Base-by-base conservation (phyloP, 2,113 vertebrate genomes). In the Astur gentilis region DNA sequence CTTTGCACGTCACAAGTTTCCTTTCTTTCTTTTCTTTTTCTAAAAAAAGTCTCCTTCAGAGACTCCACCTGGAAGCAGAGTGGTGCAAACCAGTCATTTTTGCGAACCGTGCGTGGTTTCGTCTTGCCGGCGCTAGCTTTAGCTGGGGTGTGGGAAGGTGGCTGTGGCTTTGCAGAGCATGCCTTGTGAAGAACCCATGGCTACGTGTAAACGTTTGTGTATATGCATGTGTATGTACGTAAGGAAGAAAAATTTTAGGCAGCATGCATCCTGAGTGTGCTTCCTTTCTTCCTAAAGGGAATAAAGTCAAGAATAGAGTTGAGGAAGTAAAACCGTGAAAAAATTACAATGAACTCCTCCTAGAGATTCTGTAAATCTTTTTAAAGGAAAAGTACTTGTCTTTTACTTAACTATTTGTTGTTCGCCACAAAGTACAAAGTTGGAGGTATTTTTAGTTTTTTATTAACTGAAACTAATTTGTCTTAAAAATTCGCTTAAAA, bases 161-260 rank as follows among this genome's bases (percentile, higher is more conserved):
- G 13, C n/a, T 0, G 2, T 2, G 8, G 38, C 38, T 79, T 32
- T 67, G 29, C n/a, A 11, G n/a, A 44, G 25, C 26, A 6, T 1
- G 2, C 7, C 55, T 44, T 12, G 13, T 6, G n/a, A 36, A 55
- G 38, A 76, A 25, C 15, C 31, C 1, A 0, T 11, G 16, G 16
- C 34, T 42, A 3, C 0, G 0, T 10, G 27, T 25, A n/a, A 22
- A 44, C 6, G 2, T 47, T 57, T 31, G 2, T 3, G 4, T 36
- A 13, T 3, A 8, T 1, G 7, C 4, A 8, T 0, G 2, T 34
- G 4, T 21, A 4, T 0, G 0, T 15, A 2, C 3, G 17, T 11
- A 14, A 66, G 34, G 18, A 77, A 49, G 32, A 57, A 82, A 32
- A 22, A 21, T 6, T 26, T 4, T 15, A 40, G 50, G 16, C 34